These are phyloP conservation scores for Trissolcus brochymenae DNA, from an alignment of 2,888 invertebrate species.

Conservation along the genomic window DNA sequence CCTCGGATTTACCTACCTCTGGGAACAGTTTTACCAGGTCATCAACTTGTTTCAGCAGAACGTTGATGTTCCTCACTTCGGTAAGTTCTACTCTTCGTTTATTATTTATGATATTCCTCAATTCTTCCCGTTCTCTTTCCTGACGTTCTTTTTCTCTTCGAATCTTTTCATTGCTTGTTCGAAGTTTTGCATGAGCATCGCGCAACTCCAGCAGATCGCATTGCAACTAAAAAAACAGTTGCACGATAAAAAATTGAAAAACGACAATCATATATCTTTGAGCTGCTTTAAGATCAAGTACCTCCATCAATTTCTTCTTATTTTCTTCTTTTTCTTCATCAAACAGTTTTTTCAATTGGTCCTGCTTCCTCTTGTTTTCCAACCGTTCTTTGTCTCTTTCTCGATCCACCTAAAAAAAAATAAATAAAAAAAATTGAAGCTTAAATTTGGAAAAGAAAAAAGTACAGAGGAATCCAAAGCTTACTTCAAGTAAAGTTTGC, in stretches of 20 bases:
- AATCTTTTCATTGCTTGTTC: constrained; percentile 93
- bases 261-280: neutral
- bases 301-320: constrained; percentile 85
- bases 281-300: constrained; percentile 59
- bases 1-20: constrained; percentile 72
- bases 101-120: constrained; percentile 77
- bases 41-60: constrained; percentile 86
- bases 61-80: constrained; percentile 85
- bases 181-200: constrained; percentile 93
- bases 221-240: constrained; percentile 80
- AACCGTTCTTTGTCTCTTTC: constrained; percentile 92
- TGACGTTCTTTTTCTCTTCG: constrained; percentile 90
- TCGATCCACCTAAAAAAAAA: constrained; percentile 86
- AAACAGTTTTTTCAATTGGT: constrained; percentile 88
- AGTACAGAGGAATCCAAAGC: neutral
- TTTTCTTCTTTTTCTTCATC: constrained; percentile 94
- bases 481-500: constrained; percentile 89
- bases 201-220: constrained; percentile 91
- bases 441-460: neutral
- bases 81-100: constrained; percentile 79
- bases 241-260: too few species aligned
- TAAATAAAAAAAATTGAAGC: constrained; percentile 7
- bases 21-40: constrained; percentile 87
- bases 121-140: constrained; percentile 86
- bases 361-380: constrained; percentile 90